Evolutionary conservation across 2,888 invertebrate species (phyloP).

Genomic region (Tinea semifulvella): DNA sequence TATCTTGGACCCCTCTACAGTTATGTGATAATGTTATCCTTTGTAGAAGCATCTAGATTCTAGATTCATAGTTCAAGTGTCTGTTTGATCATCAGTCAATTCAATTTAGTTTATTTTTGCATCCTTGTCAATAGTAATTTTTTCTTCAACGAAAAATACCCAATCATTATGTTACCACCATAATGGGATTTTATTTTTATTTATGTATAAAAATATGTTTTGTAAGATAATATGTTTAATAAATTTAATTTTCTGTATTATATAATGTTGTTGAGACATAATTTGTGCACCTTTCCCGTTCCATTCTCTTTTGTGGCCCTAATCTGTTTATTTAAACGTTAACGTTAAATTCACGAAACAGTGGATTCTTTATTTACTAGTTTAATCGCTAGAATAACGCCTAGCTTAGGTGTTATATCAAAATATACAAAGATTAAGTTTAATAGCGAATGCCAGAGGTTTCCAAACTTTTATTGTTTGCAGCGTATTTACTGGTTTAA

Average conservation of each 20-base stretch:
- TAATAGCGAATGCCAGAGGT: too few relatives aligned
- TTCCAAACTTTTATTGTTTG: too few relatives aligned
- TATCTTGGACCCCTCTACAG: slow-evolving; percentile 32
- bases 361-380: too few relatives aligned
- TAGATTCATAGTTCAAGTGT: too few relatives aligned
- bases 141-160: slow-evolving; percentile 9
- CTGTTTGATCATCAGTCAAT: too few relatives aligned
- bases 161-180: background rate
- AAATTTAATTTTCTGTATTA: slow-evolving; percentile 62
- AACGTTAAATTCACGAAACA: too few relatives aligned
- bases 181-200: slow-evolving; percentile 28
- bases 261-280: slow-evolving; percentile 37
- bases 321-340: too few relatives aligned
- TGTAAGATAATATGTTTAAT: slow-evolving; percentile 58
- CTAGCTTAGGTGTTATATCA: too few relatives aligned
- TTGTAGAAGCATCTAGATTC: background rate
- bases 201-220: slow-evolving; percentile 55
- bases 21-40: slow-evolving; percentile 33
- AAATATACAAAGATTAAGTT: too few relatives aligned
- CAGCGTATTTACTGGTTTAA: too few relatives aligned
- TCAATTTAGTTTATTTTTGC: background rate
- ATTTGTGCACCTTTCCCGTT: slow-evolving; percentile 25
- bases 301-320: slow-evolving; percentile 15
- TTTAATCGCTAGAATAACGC: too few relatives aligned
- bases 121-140: slow-evolving; percentile 6